Percentiles rank a stretch among this genome's conserved stretches.
Evolutionary conservation across 1,140 invertebrate genomes (phyloP).

Genomic region (Drosophila sucinea): DNA sequence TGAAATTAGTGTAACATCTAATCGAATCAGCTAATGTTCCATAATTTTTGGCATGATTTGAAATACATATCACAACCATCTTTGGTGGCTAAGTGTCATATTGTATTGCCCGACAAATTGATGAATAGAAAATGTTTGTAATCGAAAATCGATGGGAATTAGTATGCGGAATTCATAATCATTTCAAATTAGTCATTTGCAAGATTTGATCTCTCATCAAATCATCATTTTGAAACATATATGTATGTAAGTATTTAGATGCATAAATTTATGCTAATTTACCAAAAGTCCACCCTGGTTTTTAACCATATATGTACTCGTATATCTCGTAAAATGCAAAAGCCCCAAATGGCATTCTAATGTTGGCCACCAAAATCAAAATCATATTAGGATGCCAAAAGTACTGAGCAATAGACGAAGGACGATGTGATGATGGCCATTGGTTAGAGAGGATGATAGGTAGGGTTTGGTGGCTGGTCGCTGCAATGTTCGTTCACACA

Average conservation of each 20-base stretch:
- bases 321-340: constrained; percentile 8
- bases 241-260: background rate
- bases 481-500: constrained; percentile 6
- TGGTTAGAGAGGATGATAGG: background rate
- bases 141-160: constrained; percentile 3
- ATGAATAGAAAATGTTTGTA: background rate
- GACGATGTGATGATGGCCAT: background rate
- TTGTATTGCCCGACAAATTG: constrained; percentile 1
- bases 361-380: constrained; percentile 75
- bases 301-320: background rate
- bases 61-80: too few relatives aligned
- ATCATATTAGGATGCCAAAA: constrained; percentile 64
- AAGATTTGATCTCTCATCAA: background rate
- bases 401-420: background rate
- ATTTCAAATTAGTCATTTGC: constrained; percentile 11
- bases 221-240: background rate
- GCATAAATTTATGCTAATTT: constrained; percentile 10
- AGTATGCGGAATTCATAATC: constrained; percentile 1
- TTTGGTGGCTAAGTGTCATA: background rate
- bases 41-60: too few relatives aligned
- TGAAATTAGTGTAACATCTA: too few relatives aligned
- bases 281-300: background rate
- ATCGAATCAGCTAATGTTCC: too few relatives aligned
- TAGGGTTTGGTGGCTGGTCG: too few relatives aligned
- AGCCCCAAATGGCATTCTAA: constrained; percentile 72